Evolutionary conservation across 2,888 invertebrate species (phyloP), one percentile per base, ranked within the genome.

Genomic region (Melinaea marsaeus): DNA sequence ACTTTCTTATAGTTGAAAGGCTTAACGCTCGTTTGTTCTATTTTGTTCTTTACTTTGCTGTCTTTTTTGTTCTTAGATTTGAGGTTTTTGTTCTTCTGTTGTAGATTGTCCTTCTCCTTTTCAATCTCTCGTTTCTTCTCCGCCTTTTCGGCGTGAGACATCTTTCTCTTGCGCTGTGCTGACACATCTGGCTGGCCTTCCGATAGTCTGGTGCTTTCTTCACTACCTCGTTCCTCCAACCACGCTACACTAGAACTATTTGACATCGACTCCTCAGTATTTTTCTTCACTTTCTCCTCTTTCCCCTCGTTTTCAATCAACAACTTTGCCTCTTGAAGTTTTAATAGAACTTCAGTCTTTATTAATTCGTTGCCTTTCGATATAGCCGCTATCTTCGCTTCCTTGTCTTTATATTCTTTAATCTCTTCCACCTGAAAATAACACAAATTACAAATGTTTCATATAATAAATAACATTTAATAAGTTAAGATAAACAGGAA

Each of bases 381-480:
- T 45, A 86, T 72, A 1, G 83, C 87, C 2, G 77, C 73, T 60
- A 86, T 79, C 74, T 83, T 86, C 2, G 84, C 86, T 72, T 86
- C 83, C 62, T 83, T 85, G 13, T 84, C 80, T 71, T 81, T 84
- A 65, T 74, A 81, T 59, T 80, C 81, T 63, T 79, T 81, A 13
- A 86, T 73, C 72, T 88, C 86, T 64, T 84, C 79, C 64, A 78
- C 74, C 86, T 88, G 78, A 70, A 71, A 75, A 72, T 69, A 35
- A 59, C 62, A 7, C 33, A 34, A 46, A 33, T 34, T 37, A 51
- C 33, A 55, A 58, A 45, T 51, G 48, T 45, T 66, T 57, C 7
- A 22, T 37, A 22, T 34, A 32, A 46, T 9, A 57, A 13, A 37
- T 32, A 45, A 57, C 22, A 1, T 7, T n/a, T 13, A 13, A 34